Percentiles rank a stretch among this genome's conserved stretches.
Evolutionary conservation across 2,888 invertebrate species (phyloP).

Genomic region (Polietes domitor): DNA sequence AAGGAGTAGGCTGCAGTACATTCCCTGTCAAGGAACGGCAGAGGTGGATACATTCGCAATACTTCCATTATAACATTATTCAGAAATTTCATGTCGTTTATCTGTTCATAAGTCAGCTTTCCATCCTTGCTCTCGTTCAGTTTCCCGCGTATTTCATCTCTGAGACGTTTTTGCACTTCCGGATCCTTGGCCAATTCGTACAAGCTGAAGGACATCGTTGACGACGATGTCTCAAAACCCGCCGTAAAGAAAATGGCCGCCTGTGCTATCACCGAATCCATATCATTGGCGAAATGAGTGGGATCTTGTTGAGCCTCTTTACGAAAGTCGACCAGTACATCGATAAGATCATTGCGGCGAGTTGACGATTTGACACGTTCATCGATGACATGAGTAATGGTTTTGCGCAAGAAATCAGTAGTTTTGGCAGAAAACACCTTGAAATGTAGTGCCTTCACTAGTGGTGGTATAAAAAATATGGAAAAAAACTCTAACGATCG

Average conservation of each 20-base stretch:
- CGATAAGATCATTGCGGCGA: constrained; percentile 80
- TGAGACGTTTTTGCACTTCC: constrained; percentile 78
- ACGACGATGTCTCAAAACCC: constrained; percentile 78
- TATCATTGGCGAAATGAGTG: constrained; percentile 54
- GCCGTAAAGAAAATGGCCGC: constrained; percentile 78
- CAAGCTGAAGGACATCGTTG: constrained; percentile 79
- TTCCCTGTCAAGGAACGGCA: constrained; percentile 73
- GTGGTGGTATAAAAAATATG: constrained; percentile 70
- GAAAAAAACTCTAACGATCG: constrained; percentile 67
- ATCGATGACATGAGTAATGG: constrained; percentile 77
- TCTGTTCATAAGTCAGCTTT: constrained; percentile 66
- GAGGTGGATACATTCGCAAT: constrained; percentile 72
- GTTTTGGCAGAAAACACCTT: constrained; percentile 70
- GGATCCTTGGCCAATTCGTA: constrained; percentile 78
- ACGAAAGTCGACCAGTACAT: constrained; percentile 76
- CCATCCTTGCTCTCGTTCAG: constrained; percentile 47
- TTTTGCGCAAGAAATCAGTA: constrained; percentile 73
- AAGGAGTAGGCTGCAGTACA: constrained; percentile 71
- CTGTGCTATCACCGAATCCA: constrained; percentile 75
- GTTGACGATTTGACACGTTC: constrained; percentile 74
- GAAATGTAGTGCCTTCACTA: constrained; percentile 63
- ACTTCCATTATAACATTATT: constrained; percentile 72
- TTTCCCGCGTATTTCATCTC: constrained; percentile 78
- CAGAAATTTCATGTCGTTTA: constrained; percentile 65
- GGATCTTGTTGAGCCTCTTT: constrained; percentile 60